These are phyloP conservation scores for Steromphala cineraria DNA, from an alignment of 2,888 invertebrate genomes.

Conservation along the genomic window DNA sequence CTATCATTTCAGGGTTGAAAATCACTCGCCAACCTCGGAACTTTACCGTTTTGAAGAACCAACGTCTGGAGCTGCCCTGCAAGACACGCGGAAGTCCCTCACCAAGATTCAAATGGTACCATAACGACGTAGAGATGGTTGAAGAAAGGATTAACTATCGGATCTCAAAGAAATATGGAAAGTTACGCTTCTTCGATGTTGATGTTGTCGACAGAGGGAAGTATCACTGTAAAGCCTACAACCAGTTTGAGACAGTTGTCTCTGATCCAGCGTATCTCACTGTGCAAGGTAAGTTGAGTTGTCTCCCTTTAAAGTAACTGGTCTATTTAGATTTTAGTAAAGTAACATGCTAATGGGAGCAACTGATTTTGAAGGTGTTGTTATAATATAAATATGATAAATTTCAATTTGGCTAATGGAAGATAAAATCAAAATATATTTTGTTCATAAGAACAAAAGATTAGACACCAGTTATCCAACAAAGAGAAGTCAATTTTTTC, in stretches of 20 bases:
- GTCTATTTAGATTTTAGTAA: not conserved
- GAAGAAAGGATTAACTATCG: slow-evolving; percentile 49
- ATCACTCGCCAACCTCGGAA: slow-evolving; percentile 60
- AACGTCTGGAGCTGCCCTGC: slow-evolving; percentile 55
- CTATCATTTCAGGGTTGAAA: slow-evolving; percentile 48
- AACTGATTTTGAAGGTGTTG: no score
- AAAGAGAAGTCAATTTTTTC: no score
- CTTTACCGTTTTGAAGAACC: slow-evolving; percentile 54
- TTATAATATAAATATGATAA: no score
- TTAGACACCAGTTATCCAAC: no score
- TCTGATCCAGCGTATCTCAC: slow-evolving; percentile 52
- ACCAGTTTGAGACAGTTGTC: slow-evolving; percentile 36
- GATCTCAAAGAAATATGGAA: slow-evolving; percentile 48
- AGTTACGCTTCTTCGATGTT: slow-evolving; percentile 57
- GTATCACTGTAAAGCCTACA: slow-evolving; percentile 60
- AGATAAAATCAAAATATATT: no score
- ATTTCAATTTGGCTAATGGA: no score
- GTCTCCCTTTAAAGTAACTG: not conserved
- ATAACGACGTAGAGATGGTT: slow-evolving; percentile 49
- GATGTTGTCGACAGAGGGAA: slow-evolving; percentile 53
- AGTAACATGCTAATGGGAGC: no score
- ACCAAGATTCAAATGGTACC: slow-evolving; percentile 54
- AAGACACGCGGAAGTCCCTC: slow-evolving; percentile 46
- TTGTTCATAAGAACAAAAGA: no score
- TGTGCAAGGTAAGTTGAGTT: slow-evolving; percentile 56